phyloP scores from a whole-genome alignment of 2,113 vertebrate species.

The Ceyx cyanopectus region DNA sequence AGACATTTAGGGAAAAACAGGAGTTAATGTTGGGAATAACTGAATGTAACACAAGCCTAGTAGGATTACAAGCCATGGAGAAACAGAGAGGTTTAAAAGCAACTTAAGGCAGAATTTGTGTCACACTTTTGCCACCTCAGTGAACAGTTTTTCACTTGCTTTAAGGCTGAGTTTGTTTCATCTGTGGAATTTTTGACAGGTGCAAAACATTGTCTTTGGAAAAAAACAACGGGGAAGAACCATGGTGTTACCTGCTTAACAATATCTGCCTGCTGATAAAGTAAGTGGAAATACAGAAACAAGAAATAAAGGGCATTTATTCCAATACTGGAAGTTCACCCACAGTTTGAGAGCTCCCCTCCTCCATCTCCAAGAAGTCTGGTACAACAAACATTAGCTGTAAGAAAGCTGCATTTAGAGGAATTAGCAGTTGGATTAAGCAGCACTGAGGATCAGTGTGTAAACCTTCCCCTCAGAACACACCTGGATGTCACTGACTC shows the following conservation, averaged over 20 bases:
- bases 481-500: neutral
- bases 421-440: neutral
- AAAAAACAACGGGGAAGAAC: neutral
- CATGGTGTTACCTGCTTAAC: neutral
- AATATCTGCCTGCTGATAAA: neutral
- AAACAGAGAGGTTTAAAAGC: neutral
- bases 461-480: neutral
- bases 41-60: neutral
- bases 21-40: neutral
- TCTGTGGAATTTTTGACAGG: neutral
- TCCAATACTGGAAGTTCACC: neutral
- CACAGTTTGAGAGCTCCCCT: neutral
- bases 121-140: neutral
- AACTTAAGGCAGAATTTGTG: neutral
- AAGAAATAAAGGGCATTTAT: neutral
- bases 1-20: neutral
- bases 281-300: neutral
- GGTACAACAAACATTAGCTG: neutral
- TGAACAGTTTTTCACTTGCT: neutral
- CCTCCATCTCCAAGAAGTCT: neutral
- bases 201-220: neutral
- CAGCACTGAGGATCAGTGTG: accelerated
- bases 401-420: neutral
- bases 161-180: neutral
- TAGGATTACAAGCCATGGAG: neutral